Evolutionary conservation across 2,113 vertebrate species (phyloP).

Genomic region (Oplegnathus fasciatus): DNA sequence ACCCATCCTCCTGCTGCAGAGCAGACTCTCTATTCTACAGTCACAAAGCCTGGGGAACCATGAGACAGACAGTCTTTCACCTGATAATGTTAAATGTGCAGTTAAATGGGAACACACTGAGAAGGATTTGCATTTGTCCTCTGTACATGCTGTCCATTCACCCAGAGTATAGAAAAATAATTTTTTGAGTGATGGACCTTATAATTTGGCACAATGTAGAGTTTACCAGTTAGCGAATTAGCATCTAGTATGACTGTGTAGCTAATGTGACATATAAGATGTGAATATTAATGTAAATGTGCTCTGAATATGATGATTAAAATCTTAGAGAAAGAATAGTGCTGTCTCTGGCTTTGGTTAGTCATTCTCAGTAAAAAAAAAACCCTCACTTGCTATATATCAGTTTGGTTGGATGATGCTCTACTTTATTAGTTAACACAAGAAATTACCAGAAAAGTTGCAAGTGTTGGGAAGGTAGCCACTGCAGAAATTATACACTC

Average conservation of each 20-base stretch:
- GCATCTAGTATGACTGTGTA: background rate
- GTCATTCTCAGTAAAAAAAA: background rate
- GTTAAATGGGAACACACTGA: background rate
- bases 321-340: background rate
- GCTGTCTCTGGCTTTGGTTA: background rate
- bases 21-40: conserved; percentile 28
- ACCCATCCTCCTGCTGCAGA: conserved; percentile 1
- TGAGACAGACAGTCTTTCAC: background rate
- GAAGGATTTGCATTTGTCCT: background rate
- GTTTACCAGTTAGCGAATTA: background rate
- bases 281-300: background rate
- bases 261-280: background rate
- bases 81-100: background rate
- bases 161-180: background rate
- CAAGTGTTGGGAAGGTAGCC: background rate
- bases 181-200: background rate
- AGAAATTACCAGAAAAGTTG: background rate
- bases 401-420: background rate
- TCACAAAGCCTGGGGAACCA: background rate
- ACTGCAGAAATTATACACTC: background rate
- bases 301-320: background rate
- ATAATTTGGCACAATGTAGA: background rate
- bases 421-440: background rate
- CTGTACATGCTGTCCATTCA: background rate
- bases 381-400: too few relatives aligned